Percentiles rank a stretch among this genome's conserved stretches.
Conservation (phyloP, 1,140 invertebrate genomes). For the Drosophila prosaltans region DNA sequence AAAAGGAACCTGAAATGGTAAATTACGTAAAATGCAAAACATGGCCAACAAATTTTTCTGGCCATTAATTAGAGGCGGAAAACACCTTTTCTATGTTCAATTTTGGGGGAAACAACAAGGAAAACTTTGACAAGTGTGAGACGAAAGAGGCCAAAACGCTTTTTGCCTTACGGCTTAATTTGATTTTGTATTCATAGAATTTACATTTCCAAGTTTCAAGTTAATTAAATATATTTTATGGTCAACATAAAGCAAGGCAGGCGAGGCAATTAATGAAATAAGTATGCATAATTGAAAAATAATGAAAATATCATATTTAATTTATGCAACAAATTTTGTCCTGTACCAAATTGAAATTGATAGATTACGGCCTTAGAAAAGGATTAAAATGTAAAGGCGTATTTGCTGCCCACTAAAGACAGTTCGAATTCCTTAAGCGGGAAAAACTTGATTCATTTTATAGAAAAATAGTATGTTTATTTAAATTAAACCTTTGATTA, state of each 20-base stretch:
- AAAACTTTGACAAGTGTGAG: conserved; percentile 43
- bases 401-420: not conserved
- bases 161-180: conserved; percentile 47
- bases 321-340: conserved; percentile 1
- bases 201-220: conserved; percentile 46
- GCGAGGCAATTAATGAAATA: conserved; percentile 35
- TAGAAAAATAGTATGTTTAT: too few relatives aligned
- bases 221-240: conserved; percentile 59
- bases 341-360: conserved; percentile 2
- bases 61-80: conserved; percentile 60
- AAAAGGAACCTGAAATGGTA: not conserved
- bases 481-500: too few relatives aligned
- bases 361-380: conserved; percentile 6
- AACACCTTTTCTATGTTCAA: conserved; percentile 74
- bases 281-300: conserved; percentile 35
- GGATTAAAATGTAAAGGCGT: conserved; percentile 9
- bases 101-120: conserved; percentile 10
- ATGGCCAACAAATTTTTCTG: conserved; percentile 49
- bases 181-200: conserved; percentile 36
- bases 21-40: conserved; percentile 24
- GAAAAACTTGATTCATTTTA: too few relatives aligned
- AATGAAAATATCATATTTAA: conserved; percentile 23
- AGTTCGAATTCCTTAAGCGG: not conserved
- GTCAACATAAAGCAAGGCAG: conserved; percentile 2
- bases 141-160: conserved; percentile 37